Base-by-base conservation (phyloP, 2,888 invertebrate genomes). In the Amiota minor region DNA sequence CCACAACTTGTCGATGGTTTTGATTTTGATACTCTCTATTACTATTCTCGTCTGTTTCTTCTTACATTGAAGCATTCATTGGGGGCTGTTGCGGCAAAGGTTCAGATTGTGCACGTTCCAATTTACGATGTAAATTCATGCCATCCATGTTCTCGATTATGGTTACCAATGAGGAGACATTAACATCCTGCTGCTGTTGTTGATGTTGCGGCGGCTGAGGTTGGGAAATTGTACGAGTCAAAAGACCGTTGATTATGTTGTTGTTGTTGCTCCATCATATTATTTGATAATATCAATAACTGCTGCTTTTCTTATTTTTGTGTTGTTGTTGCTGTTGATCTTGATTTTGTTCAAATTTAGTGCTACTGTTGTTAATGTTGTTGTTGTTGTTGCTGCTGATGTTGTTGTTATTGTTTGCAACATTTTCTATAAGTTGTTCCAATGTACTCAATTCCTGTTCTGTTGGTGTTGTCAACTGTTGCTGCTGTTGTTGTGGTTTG, bases 51-150 rank as follows among this genome's bases (percentile, higher is more conserved):
- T 59, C n/a, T n/a, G n/a, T 61, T 16, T 61, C 47, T 49, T 35
- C 86, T 86, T 77, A 90, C 90, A 90, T 88, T 76, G 90, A 90
- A 72, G 89, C 88, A 77, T 90, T 90, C 77, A 89, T 88, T 80
- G 90, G 87, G 35, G 35, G 35, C 81, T 89, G 89, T 74, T 89
- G 89, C 12, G 90, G 89, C 79, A 90, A 89, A 45, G 94, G 94
- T 86, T 94, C 94, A 79, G 93, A 93, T 82, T 93, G 93, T 88
- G 95, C 94, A 82, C 95, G 92, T 90, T 96, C 95, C 83, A 95
- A 91, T 88, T 95, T 95, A 79, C 95, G 93, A 89, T 95, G 94
- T 76, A 88, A 81, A 79, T 87, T 83, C 78, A 88, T 86, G 73
- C 80, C 86, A 72, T 91, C 85, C 74, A 89, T 81, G 80, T 88